Evolutionary conservation across 1,140 invertebrate genomes (phyloP).

Genomic region (Gonatopus flavifemur): DNA sequence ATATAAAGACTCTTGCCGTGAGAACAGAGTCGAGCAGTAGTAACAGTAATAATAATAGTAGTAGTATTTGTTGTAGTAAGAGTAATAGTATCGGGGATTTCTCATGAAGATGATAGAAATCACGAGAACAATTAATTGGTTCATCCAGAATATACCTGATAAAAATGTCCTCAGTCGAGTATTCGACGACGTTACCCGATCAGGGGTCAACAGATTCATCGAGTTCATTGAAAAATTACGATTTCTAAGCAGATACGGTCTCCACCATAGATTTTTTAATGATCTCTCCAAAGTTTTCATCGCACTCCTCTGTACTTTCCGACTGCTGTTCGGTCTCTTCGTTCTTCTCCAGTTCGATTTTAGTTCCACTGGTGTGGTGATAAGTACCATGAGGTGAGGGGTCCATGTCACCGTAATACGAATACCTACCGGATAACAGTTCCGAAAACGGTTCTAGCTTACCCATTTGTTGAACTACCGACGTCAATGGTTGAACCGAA

Average conservation of each 20-base stretch:
- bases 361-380: slow-evolving; percentile 26
- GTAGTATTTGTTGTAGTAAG: too few species aligned
- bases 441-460: slow-evolving; percentile 74
- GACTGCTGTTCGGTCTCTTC: slow-evolving; percentile 18
- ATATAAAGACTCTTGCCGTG: too few species aligned
- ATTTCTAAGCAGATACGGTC: slow-evolving; percentile 77
- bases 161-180: too few species aligned
- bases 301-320: slow-evolving; percentile 52
- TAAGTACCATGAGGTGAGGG: slow-evolving; percentile 36
- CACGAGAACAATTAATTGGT: too few species aligned
- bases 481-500: slow-evolving; percentile 51
- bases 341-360: slow-evolving; percentile 26
- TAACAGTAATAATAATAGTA: too few species aligned
- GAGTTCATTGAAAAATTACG: too few species aligned
- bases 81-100: too few species aligned
- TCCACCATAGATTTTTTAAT: slow-evolving; percentile 92
- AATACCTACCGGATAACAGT: slow-evolving; percentile 63
- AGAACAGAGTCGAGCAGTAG: too few species aligned
- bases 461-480: slow-evolving; percentile 59
- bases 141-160: too few species aligned
- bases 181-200: too few species aligned
- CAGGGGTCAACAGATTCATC: too few species aligned
- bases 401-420: slow-evolving; percentile 55
- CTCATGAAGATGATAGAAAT: too few species aligned
- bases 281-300: slow-evolving; percentile 87